A percentile compares a stretch with the other conserved stretches of the same genome.
Conservation (phyloP, 1,140 invertebrate species). For the Musca domestica region DNA sequence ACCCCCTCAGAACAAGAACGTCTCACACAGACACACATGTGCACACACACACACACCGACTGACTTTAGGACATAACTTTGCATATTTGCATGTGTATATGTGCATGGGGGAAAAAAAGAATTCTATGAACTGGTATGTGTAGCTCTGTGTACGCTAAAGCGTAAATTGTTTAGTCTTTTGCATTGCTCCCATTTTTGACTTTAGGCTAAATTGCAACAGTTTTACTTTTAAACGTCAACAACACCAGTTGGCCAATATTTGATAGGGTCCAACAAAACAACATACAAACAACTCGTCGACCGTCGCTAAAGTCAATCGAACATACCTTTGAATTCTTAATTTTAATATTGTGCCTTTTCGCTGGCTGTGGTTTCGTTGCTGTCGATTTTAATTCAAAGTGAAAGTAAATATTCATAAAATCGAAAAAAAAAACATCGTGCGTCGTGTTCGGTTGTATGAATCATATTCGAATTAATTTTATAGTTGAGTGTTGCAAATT, state of each 20-base stretch:
- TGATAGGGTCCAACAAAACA: neutral
- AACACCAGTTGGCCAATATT: too few species aligned
- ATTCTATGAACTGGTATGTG: neutral
- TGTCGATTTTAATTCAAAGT: neutral
- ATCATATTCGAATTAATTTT: neutral
- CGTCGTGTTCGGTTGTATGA: too few species aligned
- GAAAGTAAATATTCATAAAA: constrained; percentile 13
- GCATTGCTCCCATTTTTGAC: neutral
- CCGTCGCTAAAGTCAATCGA: neutral
- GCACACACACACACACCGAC: neutral
- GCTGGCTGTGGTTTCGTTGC: too few species aligned
- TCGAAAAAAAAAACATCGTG: neutral
- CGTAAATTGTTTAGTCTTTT: neutral
- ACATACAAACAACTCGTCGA: neutral
- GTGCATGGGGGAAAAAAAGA: neutral
- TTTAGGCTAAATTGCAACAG: constrained; percentile 7
- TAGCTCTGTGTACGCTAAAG: neutral
- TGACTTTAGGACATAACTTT: neutral
- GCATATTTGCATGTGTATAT: neutral
- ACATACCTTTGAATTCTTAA: neutral
- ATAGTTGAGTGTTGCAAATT: neutral
- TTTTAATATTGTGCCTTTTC: neutral
- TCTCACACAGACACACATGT: too few species aligned
- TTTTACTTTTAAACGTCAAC: constrained; percentile 14
- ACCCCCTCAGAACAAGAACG: too few species aligned